Percentiles rank a stretch among this genome's conserved stretches.
Evolutionary conservation across 2,888 invertebrate species (phyloP).

Genomic region (Lycocerus yunnanus): DNA sequence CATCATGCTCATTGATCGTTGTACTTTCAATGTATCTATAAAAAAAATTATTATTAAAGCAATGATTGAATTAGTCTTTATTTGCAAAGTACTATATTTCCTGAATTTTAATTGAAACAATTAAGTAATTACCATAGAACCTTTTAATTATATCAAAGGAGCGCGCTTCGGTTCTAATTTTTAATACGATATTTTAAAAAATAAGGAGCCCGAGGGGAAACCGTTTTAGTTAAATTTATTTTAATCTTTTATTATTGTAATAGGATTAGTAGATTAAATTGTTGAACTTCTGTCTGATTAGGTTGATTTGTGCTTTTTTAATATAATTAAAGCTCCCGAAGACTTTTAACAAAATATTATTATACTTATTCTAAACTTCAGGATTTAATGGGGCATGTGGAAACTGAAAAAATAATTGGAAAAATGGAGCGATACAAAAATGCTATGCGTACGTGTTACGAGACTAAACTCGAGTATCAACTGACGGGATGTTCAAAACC

Average conservation of each 20-base stretch:
- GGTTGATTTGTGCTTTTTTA: neutral
- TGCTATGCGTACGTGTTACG: constrained; percentile 34
- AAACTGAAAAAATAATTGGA: constrained; percentile 22
- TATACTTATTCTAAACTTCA: neutral
- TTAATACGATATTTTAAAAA: neutral
- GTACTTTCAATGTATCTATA: no score
- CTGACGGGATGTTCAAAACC: constrained; percentile 40
- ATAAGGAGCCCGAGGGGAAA: neutral
- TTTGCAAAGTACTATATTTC: neutral
- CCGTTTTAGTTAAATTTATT: neutral
- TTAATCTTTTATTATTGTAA: neutral
- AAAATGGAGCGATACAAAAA: constrained; percentile 22
- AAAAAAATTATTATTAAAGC: no score
- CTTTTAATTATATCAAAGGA: neutral
- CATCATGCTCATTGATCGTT: no score
- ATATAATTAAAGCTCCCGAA: neutral
- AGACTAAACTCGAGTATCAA: constrained; percentile 36
- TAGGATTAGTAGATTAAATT: neutral
- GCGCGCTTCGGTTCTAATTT: neutral
- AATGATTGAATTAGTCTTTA: neutral
- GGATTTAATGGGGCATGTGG: neutral
- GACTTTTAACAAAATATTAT: neutral
- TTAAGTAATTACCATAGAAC: neutral
- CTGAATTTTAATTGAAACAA: neutral
- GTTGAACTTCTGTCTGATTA: neutral